These are phyloP conservation scores for Scaptomyza reducta DNA, from an alignment of 2,888 invertebrate genomes.

Conservation along the genomic window DNA sequence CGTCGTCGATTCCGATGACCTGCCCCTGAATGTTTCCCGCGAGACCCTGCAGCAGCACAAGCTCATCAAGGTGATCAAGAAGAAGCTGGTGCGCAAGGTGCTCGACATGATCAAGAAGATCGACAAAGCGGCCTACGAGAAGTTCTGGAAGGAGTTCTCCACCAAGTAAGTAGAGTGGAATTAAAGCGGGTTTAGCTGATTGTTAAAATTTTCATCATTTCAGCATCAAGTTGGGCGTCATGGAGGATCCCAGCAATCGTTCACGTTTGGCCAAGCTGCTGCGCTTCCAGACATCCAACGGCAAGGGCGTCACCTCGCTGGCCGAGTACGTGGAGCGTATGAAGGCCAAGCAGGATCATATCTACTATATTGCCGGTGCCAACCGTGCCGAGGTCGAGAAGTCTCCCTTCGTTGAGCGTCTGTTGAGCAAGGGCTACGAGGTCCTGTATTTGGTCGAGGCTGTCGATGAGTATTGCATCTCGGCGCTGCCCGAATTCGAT, in stretches of 20 bases:
- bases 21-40: slow-evolving; percentile 98
- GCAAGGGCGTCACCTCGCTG: slow-evolving; percentile 89
- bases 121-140: slow-evolving; percentile 93
- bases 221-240: slow-evolving; percentile 96
- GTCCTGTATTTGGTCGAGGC: slow-evolving; percentile 97
- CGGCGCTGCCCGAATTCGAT: slow-evolving; percentile 98
- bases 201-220: slow-evolving; percentile 34
- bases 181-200: neutral
- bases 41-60: slow-evolving; percentile 99
- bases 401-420: slow-evolving; percentile 98
- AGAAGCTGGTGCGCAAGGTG: slow-evolving; percentile 98
- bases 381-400: slow-evolving; percentile 93
- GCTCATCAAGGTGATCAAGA: slow-evolving; percentile 99
- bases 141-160: slow-evolving; percentile 99
- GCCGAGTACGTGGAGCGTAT: slow-evolving; percentile 96
- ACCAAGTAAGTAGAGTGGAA: slow-evolving; percentile 91
- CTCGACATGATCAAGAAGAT: slow-evolving; percentile 99
- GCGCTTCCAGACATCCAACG: slow-evolving; percentile 92
- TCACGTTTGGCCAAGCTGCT: slow-evolving; percentile 97
- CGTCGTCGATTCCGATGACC: slow-evolving; percentile 99
- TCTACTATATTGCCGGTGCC: slow-evolving; percentile 98
- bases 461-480: slow-evolving; percentile 98
- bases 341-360: slow-evolving; percentile 96
- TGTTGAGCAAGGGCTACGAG: slow-evolving; percentile 97
- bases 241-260: slow-evolving; percentile 98